These are phyloP conservation scores for Erethizon dorsatum DNA, from an alignment of 2,797 vertebrate species.

Conservation along the genomic window DNA sequence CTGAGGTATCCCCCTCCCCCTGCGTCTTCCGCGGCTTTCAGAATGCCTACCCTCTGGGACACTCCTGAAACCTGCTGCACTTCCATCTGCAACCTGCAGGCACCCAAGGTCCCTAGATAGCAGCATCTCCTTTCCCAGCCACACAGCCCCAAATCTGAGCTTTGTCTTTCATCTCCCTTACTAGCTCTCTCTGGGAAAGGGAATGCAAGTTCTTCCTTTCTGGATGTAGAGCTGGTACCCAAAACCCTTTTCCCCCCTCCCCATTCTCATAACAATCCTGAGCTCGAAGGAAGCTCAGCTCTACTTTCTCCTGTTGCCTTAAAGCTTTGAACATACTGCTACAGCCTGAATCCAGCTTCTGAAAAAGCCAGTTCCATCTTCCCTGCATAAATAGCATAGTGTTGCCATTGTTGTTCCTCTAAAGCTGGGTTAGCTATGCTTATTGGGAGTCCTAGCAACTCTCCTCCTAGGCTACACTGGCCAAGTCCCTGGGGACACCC, in stretches of 20 bases:
- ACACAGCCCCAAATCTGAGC: background rate
- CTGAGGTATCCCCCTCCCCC: background rate
- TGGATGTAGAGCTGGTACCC: background rate
- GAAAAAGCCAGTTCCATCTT: conserved; percentile 17
- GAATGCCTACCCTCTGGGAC: background rate
- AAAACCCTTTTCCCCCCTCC: background rate
- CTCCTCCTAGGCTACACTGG: background rate
- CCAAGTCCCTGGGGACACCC: background rate
- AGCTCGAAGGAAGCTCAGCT: background rate
- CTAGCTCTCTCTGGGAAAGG: conserved; percentile 27
- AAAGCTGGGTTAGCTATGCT: conserved; percentile 9
- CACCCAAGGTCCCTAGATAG: background rate
- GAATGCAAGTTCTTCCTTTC: background rate
- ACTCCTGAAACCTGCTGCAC: background rate
- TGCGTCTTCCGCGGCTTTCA: background rate
- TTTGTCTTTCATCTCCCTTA: conserved; percentile 57
- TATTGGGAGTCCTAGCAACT: background rate
- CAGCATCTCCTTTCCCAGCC: background rate
- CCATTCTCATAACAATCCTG: conserved; percentile 25
- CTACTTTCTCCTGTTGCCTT: background rate
- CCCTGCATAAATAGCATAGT: background rate
- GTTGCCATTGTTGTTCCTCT: background rate
- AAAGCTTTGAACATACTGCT: background rate
- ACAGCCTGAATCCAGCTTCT: background rate
- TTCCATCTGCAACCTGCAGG: conserved; percentile 23